phyloP scores from a whole-genome alignment of 2,797 vertebrate genomes.

The Labroides dimidiatus region DNA sequence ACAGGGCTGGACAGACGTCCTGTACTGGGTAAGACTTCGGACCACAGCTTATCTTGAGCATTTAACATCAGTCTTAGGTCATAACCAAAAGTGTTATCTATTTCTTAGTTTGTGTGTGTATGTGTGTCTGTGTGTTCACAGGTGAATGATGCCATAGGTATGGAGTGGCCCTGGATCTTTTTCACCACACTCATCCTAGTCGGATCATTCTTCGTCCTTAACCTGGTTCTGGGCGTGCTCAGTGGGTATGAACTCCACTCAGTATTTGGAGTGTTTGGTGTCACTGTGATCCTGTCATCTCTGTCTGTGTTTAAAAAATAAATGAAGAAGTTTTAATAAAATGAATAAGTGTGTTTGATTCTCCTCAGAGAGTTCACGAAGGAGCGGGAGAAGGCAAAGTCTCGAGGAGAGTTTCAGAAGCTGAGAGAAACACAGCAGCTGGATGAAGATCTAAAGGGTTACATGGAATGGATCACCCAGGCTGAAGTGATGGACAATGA shows the following conservation, averaged over 20 bases:
- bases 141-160: slow-evolving; percentile 97
- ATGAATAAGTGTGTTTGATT: too few species aligned
- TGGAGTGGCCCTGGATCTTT: slow-evolving; percentile 97
- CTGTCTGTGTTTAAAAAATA: neutral
- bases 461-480: slow-evolving; percentile 99
- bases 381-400: slow-evolving; percentile 97
- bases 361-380: slow-evolving; percentile 92
- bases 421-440: slow-evolving; percentile 94
- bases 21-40: slow-evolving; percentile 90
- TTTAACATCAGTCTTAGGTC: too few species aligned
- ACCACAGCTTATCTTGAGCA: too few species aligned
- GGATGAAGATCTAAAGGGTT: slow-evolving; percentile 96
- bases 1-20: slow-evolving; percentile 97
- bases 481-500: slow-evolving; percentile 95
- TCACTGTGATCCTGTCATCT: neutral
- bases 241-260: slow-evolving; percentile 89
- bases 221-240: slow-evolving; percentile 95
- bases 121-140: slow-evolving; percentile 53
- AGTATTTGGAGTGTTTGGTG: too few species aligned
- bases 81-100: neutral
- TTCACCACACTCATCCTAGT: slow-evolving; percentile 96
- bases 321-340: too few species aligned
- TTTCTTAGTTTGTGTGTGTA: too few species aligned
- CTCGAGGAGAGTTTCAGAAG: slow-evolving; percentile 95
- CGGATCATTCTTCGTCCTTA: slow-evolving; percentile 97